These are phyloP conservation scores for Riparia riparia DNA, from an alignment of 2,113 vertebrate genomes.

Conservation along the genomic window DNA sequence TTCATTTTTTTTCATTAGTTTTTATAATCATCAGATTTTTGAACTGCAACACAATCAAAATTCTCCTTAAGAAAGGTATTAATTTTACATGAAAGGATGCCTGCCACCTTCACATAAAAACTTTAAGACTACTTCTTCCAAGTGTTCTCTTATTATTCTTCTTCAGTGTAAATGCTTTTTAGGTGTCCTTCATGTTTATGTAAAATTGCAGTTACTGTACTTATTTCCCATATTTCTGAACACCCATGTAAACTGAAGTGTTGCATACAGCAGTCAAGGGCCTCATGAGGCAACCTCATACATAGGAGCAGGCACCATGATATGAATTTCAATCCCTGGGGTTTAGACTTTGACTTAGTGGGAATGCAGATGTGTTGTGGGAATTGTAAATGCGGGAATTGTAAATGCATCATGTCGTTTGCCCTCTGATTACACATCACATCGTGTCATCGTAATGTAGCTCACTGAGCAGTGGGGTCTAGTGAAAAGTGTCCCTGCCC, in stretches of 20 bases:
- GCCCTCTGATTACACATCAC: neutral
- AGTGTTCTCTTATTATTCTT: neutral
- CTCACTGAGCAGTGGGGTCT: neutral
- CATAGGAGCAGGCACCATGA: fast-evolving
- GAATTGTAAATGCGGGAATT: neutral
- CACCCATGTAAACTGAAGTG: neutral
- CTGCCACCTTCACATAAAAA: neutral
- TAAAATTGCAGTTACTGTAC: neutral
- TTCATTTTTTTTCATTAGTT: neutral
- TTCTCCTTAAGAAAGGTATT: neutral
- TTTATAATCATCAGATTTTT: neutral
- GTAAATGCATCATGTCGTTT: neutral
- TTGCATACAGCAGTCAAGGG: neutral
- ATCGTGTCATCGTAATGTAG: fast-evolving
- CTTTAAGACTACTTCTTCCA: neutral
- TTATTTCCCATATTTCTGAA: neutral
- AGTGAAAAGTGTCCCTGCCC: neutral
- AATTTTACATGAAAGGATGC: neutral
- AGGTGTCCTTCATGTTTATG: neutral
- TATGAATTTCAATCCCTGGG: fast-evolving
- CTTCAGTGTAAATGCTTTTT: neutral
- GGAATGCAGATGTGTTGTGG: neutral
- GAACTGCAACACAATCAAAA: neutral
- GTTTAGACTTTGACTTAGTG: neutral
- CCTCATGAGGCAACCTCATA: fast-evolving